Percentiles rank a stretch among this genome's conserved stretches.
Conservation (phyloP, 2,888 invertebrate genomes). For the Ypsolopha scabrella region DNA sequence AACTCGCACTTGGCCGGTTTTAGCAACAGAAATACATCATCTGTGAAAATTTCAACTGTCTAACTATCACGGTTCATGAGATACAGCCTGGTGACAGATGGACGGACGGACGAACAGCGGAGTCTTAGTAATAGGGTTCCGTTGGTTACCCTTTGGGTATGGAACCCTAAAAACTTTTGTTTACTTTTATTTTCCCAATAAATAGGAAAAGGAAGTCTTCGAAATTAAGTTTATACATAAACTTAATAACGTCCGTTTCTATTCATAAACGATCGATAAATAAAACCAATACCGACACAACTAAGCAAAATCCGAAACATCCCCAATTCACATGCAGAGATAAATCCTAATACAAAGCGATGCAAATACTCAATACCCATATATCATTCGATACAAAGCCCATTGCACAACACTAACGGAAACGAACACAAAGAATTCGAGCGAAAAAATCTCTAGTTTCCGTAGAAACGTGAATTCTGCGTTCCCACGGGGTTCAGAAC, state of each 20-base stretch:
- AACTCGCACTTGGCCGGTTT: too few relatives aligned
- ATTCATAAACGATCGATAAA: not conserved
- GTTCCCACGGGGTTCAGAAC: conserved; percentile 46
- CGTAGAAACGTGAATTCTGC: conserved; percentile 42
- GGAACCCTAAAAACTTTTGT: too few relatives aligned
- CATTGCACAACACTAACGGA: conserved; percentile 28
- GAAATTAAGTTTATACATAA: too few relatives aligned
- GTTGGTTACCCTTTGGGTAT: too few relatives aligned
- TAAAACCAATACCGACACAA: not conserved
- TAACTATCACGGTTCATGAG: too few relatives aligned
- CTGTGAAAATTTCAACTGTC: too few relatives aligned
- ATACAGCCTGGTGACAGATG: too few relatives aligned
- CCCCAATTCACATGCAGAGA: conserved; percentile 17
- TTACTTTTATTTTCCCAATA: too few relatives aligned
- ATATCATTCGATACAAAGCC: conserved; percentile 26
- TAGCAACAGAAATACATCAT: too few relatives aligned
- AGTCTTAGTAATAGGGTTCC: too few relatives aligned
- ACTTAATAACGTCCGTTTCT: conserved; percentile 1
- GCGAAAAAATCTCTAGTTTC: conserved; percentile 33
- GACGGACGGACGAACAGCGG: too few relatives aligned
- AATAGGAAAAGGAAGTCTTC: too few relatives aligned
- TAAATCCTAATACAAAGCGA: conserved; percentile 13
- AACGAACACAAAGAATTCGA: conserved; percentile 20
- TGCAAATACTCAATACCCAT: conserved; percentile 21
- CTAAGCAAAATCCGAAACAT: conserved; percentile 1